phyloP scores from a whole-genome alignment of 2,888 invertebrate species.

The Netelia melanura region DNA sequence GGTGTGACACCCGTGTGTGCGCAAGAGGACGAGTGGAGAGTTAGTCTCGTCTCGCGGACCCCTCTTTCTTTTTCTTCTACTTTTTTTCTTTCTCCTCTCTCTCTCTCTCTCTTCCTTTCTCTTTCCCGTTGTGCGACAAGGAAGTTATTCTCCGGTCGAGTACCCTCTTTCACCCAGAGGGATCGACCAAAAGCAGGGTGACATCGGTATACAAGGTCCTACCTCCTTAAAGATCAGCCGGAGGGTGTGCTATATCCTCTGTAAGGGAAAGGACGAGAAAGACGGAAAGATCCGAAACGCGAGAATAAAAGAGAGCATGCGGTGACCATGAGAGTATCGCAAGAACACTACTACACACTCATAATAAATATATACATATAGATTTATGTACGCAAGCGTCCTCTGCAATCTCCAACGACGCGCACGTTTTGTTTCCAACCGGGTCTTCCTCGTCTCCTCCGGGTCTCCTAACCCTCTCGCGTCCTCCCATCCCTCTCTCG shows the following conservation, averaged over 20 bases:
- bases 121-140: conserved; percentile 44
- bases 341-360: conserved; percentile 1
- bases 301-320: conserved; percentile 46
- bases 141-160: conserved; percentile 66
- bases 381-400: conserved; percentile 6
- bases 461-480: conserved; percentile 38
- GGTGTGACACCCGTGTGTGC: conserved; percentile 39
- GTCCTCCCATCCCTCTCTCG: conserved; percentile 36
- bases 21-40: conserved; percentile 45
- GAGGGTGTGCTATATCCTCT: conserved; percentile 25
- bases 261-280: neutral
- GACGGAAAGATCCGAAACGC: conserved; percentile 4
- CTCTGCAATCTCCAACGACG: conserved; percentile 45
- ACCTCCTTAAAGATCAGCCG: conserved; percentile 19
- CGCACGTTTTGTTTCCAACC: conserved; percentile 52
- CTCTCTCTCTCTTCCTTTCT: neutral
- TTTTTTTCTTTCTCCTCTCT: neutral
- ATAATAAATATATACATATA: conserved; percentile 5
- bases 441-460: conserved; percentile 24
- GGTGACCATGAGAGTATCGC: conserved; percentile 47
- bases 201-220: conserved; percentile 37
- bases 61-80: conserved; percentile 3
- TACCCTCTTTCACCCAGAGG: conserved; percentile 61
- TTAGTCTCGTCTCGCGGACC: conserved; percentile 15
- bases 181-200: conserved; percentile 44